Base-by-base conservation (phyloP, 2,113 vertebrate genomes). In the Cichladusa arquata region DNA sequence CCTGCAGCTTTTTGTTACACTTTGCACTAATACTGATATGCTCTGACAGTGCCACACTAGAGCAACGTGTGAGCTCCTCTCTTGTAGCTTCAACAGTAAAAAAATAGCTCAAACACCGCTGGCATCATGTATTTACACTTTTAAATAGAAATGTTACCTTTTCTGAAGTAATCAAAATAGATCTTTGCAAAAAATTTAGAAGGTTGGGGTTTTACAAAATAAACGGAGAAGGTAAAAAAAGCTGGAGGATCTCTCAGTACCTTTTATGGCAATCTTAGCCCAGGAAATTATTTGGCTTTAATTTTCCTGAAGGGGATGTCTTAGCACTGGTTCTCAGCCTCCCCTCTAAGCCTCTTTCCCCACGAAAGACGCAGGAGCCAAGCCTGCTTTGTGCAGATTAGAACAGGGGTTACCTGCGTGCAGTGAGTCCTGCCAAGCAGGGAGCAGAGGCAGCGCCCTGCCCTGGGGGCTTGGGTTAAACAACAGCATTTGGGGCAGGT, bases 91-190 rank as follows among this genome's bases (percentile, higher is more conserved):
- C 92, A 72, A 45, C 74, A 93, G 87, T 88, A 88, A 95, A 97
- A 97, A 98, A 98, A 97, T 96, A 97, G 71, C 96, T 81, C 81
- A 97, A 82, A 97, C 84, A 81, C 90, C 65, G 84, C 97, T 97
- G 96, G 96, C 96, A 97, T 96, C 96, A 81, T 34, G 23, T 98
- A 98, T 98, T 97, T 98, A 98, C 97, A 98, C 84, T 97, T 97
- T 98, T 96, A 97, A 98, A 98, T 98, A 98, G 97, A 98, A 98
- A 97, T 25, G 73, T 96, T 97, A 93, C 94, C 88, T 96, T 87
- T 95, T 94, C 87, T 94, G 95, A 95, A 98, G 94, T 98, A 98
- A 97, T 97, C 98, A 98, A 98, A 98, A 98, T 98, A 98, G 48
- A 98, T 96, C 95, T 98, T 97, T 98, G 97, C 97, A 97, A 97